Conservation (phyloP, 2,888 invertebrate genomes). For the Graphium colonna region DNA sequence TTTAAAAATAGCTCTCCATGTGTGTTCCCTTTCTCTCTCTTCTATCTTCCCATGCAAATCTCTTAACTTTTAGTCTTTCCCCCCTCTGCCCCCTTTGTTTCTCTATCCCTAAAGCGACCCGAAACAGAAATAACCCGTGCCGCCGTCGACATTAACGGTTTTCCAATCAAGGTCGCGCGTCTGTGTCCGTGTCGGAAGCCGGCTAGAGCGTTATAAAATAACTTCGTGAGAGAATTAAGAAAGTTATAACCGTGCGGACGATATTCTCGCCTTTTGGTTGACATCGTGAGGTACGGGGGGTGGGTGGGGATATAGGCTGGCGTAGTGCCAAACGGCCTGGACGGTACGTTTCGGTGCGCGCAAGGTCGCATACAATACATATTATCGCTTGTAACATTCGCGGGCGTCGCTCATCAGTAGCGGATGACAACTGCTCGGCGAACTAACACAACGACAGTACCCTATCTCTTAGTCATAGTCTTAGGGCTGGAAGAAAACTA, state of each 20-base stretch:
- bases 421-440: slow-evolving; percentile 23
- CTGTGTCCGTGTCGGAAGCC: slow-evolving; percentile 1
- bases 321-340: slow-evolving; percentile 42
- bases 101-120: no score
- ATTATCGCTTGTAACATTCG: slow-evolving; percentile 56
- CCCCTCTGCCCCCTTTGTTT: no score
- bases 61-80: no score
- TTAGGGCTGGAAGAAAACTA: no score
- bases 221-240: slow-evolving; percentile 30
- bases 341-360: slow-evolving; percentile 31
- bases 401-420: slow-evolving; percentile 34
- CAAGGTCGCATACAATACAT: slow-evolving; percentile 78
- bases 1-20: no score
- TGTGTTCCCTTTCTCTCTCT: no score
- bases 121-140: no score
- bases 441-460: no score
- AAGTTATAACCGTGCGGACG: slow-evolving; percentile 36
- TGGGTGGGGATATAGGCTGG: slow-evolving; percentile 42
- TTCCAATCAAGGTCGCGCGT: slow-evolving; percentile 16
- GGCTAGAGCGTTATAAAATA: slow-evolving; percentile 9
- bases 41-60: no score
- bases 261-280: slow-evolving; percentile 74
- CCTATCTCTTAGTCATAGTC: no score
- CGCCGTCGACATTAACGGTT: no score
- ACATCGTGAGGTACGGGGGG: slow-evolving; percentile 58